Evolutionary conservation across 1,140 invertebrate species (phyloP).

Genomic region (fruit fly (Drosophila melanogaster)): Release_6_plus_ISO1_MT NC_004354.4:12000001-12000500

Average conservation of each 20-base stretch:
- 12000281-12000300: background rate
- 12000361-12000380: background rate
- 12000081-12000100: conserved; percentile 62
- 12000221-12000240: conserved; percentile 5
- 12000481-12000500: background rate
- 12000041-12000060: conserved; percentile 63
- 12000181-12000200: conserved; percentile 1
- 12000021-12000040: conserved; percentile 49
- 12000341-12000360: background rate
- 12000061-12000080: conserved; percentile 67
- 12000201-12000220: conserved; percentile 6
- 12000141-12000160: background rate
- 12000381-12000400: background rate
- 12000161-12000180: too few relatives aligned
- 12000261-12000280: background rate
- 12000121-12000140: conserved; percentile 44
- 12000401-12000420: too few relatives aligned
- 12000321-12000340: background rate
- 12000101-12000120: conserved; percentile 69
- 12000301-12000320: background rate
- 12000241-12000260: background rate
- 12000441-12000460: too few relatives aligned
- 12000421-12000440: too few relatives aligned
- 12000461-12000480: background rate
- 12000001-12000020: conserved; percentile 2